phyloP scores from a whole-genome alignment of 2,797 vertebrate species.

The Xiphorhynchus erythropygius region DNA sequence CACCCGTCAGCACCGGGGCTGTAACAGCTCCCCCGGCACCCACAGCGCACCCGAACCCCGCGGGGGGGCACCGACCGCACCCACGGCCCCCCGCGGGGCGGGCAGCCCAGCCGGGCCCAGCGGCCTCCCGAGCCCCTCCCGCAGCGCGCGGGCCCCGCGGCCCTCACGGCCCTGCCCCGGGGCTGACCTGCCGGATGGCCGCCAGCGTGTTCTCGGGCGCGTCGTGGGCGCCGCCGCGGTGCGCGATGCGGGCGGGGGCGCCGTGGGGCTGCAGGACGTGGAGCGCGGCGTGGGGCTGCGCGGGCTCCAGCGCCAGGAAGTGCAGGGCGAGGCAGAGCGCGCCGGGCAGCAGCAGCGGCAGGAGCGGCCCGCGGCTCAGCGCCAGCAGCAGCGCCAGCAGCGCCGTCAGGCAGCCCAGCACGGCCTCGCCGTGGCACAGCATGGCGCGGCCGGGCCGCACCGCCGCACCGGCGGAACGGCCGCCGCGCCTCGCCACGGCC shows the following conservation, averaged over 20 bases:
- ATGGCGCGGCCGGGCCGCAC: constrained; percentile 50
- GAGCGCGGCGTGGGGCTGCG: constrained; percentile 72
- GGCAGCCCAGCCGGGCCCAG: too few relatives aligned
- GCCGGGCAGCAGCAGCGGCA: constrained; percentile 76
- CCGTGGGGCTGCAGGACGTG: constrained; percentile 82
- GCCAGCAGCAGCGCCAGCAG: constrained; percentile 78
- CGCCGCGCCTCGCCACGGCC: too few relatives aligned
- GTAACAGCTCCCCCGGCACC: fast-evolving
- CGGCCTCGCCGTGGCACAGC: constrained; percentile 81
- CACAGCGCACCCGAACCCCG: background rate
- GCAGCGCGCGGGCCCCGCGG: background rate
- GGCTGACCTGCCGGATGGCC: constrained; percentile 87
- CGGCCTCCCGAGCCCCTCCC: too few relatives aligned
- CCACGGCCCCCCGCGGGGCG: background rate
- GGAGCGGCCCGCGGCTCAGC: constrained; percentile 82
- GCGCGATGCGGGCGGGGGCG: constrained; percentile 81
- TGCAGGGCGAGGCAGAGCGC: constrained; percentile 82
- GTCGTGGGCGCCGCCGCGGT: constrained; percentile 90
- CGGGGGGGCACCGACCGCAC: background rate
- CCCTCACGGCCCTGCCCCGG: background rate
- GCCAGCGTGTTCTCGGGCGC: constrained; percentile 94
- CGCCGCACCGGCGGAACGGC: too few relatives aligned
- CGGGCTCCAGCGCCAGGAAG: constrained; percentile 83
- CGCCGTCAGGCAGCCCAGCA: constrained; percentile 74
- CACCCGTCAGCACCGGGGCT: background rate